Base-by-base conservation (phyloP, 2,888 invertebrate genomes). In the Drosophila heteroneura region DNA sequence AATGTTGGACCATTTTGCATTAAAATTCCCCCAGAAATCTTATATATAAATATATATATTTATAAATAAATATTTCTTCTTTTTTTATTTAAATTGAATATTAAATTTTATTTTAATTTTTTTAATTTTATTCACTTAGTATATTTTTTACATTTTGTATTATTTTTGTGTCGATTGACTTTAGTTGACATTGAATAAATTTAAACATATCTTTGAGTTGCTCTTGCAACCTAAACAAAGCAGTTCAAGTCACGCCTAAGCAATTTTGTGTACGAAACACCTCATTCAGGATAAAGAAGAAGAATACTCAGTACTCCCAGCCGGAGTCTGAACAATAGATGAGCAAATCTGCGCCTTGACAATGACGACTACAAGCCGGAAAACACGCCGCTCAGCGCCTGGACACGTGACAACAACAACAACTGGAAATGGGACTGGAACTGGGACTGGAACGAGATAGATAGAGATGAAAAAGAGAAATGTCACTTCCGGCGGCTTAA, bases 311-410 rank as follows among this genome's bases (percentile, higher is more conserved):
- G 14, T 14, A 12, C 57, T 44, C 33, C n/a, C 53, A 30, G 30
- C 35, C 28, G 51, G 51, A 51, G 51, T 14, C 37, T 56, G 32
- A 56, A 87, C 90, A 90, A 79, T 79, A 64, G 83, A 79, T 85
- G 80, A 58, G 57, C 61, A 88, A 79, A 74, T 87, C 74, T 79
- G 63, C 60, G 70, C 68, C 67, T 49, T 70, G 81, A 77, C 85
- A 90, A 90, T 88, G 89, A 90, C 74, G 89, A 85, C 83, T 83
- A 85, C 90, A 85, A 85, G 88, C 88, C 84, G 85, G 87, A 86
- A 86, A 82, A 89, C 89, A 90, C 64, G 75, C 85, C 68, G 77
- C 68, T 89, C 76, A 80, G 52, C 88, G 79, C 85, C 54, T 64
- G 89, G 90, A 83, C 91, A 91, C 87, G 87, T 91, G 87, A 76